Base-by-base conservation (phyloP, 64 coral and sea anemone species). In the Cladopsammia gracilis region DNA sequence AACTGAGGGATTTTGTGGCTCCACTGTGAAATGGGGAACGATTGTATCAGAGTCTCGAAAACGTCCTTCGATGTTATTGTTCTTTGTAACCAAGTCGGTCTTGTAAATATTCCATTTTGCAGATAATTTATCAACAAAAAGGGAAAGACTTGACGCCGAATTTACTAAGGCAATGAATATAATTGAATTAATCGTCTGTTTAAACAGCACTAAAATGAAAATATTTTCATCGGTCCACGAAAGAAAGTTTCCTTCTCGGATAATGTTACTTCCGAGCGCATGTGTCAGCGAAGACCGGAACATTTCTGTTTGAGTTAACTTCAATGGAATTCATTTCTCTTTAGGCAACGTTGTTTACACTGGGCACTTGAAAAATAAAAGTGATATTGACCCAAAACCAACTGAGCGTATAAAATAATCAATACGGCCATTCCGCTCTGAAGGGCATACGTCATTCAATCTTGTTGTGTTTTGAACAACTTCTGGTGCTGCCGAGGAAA, bases 321-420 rank as follows among this genome's bases (percentile, higher is more conserved):
- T 75, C 44, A 75, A 75, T 75, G 72, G 72, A 75, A 75, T 75
- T 75, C 72, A 75, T 18, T 75, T 75, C 11, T 75, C 72, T 4
- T 49, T 50, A 3, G 19, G 46, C 4, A 49, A 10, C 72, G 46
- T 49, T 75, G 72, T 75, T 75, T 75, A 49, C 46, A 48, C 48
- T 75, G 44, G 0, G 5, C 44, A 20, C 72, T 75, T 75, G 1
- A 49, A 20, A 72, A 75, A 49, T 48, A 48, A 75, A 49, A 49
- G 72, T 45, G 72, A 75, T 75, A 75, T 75, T 49, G 72, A 75
- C 72, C 72, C 3, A 2, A 69, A 69, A 20, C 10, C 23, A 69
- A 69, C n/a, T 69, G 23, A 69, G 65, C 46, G 5, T 49, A 16
- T 19, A 48, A 67, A 48, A 67, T 50, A 20, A 47, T 84, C 80